These are phyloP conservation scores for Bombus terrestris DNA, from an alignment of 1,140 invertebrate genomes.

Conservation along the genomic window DNA sequence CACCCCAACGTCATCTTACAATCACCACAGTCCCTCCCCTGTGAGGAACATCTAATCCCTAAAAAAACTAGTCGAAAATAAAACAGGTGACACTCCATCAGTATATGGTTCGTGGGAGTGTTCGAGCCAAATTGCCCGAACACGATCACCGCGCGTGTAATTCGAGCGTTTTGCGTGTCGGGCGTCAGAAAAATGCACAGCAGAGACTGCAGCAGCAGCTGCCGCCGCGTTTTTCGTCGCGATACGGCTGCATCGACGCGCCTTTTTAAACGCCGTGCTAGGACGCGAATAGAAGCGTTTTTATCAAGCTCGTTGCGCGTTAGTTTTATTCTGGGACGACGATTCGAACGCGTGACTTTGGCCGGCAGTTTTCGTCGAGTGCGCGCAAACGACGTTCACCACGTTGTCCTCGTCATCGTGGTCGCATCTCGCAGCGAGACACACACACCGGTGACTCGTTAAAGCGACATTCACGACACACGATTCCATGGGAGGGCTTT, in stretches of 20 bases:
- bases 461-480: not conserved
- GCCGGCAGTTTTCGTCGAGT: not conserved
- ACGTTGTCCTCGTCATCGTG: not conserved
- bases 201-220: not conserved
- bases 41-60: not conserved
- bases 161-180: slow-evolving; percentile 11
- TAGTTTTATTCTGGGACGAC: slow-evolving; percentile 36
- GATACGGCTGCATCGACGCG: no score
- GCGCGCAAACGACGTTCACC: not conserved
- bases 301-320: not conserved
- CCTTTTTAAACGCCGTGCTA: no score
- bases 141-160: slow-evolving; percentile 20
- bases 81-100: not conserved
- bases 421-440: not conserved
- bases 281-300: slow-evolving; percentile 9
- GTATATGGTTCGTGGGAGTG: no score
- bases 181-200: not conserved
- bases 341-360: not conserved
- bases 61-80: not conserved
- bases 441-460: slow-evolving; percentile 23
- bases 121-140: not conserved
- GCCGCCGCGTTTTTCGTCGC: slow-evolving; percentile 20
- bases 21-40: not conserved
- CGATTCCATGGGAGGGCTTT: slow-evolving; percentile 19
- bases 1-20: not conserved